A percentile compares a stretch with the other conserved stretches of the same genome.
phyloP scores from a whole-genome alignment of 2,888 invertebrate genomes.

The Capitulum mitella region DNA sequence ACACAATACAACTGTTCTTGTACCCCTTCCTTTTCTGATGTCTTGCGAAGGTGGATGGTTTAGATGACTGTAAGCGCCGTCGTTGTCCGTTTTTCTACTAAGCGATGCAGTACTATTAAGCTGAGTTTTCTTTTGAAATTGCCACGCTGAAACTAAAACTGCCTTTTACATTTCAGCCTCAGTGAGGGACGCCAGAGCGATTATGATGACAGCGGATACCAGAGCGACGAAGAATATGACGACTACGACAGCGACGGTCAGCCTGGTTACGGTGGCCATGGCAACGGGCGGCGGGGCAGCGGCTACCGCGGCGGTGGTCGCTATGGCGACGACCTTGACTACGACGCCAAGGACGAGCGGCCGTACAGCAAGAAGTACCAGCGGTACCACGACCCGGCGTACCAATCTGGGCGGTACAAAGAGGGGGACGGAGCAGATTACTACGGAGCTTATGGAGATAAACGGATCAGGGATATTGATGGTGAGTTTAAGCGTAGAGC shows the following conservation, averaged over 20 bases:
- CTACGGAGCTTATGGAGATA: neutral
- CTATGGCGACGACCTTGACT: neutral
- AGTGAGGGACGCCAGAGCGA: neutral
- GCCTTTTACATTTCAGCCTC: neutral
- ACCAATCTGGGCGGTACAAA: slow-evolving; percentile 4
- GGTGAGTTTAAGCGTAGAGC: neutral
- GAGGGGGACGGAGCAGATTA: neutral
- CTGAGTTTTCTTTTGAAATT: too few species aligned
- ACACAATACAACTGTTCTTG: too few species aligned
- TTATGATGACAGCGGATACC: neutral
- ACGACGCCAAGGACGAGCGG: neutral
- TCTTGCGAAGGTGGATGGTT: too few species aligned
- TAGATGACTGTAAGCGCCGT: too few species aligned
- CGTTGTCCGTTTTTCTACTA: too few species aligned
- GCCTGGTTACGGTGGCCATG: too few species aligned
- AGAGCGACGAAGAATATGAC: neutral
- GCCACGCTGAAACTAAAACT: too few species aligned
- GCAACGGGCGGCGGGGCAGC: neutral
- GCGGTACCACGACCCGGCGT: neutral
- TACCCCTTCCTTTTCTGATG: too few species aligned
- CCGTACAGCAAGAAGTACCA: neutral
- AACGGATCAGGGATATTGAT: neutral
- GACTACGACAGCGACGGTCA: neutral
- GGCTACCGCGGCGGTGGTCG: neutral
- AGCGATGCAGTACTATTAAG: too few species aligned